Evolutionary conservation across 2,797 vertebrate genomes (phyloP).

Genomic region (Mallotus villosus): DNA sequence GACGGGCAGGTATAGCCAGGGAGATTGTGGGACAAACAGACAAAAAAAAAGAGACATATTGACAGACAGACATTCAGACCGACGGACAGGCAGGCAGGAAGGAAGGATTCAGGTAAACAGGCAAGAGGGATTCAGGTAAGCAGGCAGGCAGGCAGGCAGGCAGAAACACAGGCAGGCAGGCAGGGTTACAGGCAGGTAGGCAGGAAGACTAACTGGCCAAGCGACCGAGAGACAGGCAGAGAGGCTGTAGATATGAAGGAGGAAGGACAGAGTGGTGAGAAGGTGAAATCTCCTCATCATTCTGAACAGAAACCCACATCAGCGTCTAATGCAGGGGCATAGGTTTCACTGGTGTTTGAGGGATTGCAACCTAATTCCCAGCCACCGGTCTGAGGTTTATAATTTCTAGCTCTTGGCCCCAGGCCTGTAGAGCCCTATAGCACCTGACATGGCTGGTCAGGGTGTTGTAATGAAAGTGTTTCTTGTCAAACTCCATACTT

Average conservation of each 20-base stretch:
- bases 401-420: slow-evolving; percentile 72
- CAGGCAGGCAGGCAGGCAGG: no score
- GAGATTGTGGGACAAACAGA: not conserved
- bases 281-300: no score
- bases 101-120: not conserved
- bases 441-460: slow-evolving; percentile 61
- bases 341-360: slow-evolving; percentile 45
- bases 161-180: no score
- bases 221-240: no score
- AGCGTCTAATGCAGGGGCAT: slow-evolving; percentile 33
- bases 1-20: not conserved
- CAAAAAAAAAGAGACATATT: not conserved
- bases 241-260: no score
- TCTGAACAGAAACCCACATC: not conserved
- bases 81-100: not conserved
- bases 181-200: no score
- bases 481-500: slow-evolving; percentile 50
- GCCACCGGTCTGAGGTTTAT: slow-evolving; percentile 70
- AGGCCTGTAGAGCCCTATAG: slow-evolving; percentile 69
- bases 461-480: slow-evolving; percentile 55
- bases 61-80: not conserved
- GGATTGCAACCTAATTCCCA: slow-evolving; percentile 65
- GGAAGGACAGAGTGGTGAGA: no score
- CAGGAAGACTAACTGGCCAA: no score
- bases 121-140: not conserved